phyloP scores from a whole-genome alignment of 2,888 invertebrate species.

The Aplocera efformata region DNA sequence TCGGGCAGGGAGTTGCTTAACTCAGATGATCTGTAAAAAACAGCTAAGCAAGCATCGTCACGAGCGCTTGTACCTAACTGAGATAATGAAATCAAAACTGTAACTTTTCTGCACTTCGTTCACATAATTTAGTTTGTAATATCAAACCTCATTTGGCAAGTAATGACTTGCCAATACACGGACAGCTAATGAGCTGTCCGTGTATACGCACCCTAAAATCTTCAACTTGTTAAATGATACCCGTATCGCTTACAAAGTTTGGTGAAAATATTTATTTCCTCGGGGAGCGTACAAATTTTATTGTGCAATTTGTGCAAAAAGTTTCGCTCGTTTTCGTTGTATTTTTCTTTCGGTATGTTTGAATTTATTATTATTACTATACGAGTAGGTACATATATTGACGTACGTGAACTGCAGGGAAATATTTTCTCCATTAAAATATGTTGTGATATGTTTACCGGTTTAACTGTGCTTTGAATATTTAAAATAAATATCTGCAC shows the following conservation, averaged over 20 bases:
- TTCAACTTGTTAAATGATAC: conserved; percentile 42
- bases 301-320: conserved; percentile 36
- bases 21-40: no score
- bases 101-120: no score
- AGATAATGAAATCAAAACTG: no score
- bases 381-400: background rate
- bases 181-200: background rate
- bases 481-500: no score
- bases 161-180: no score
- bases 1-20: no score
- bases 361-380: conserved; percentile 21
- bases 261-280: conserved; percentile 47
- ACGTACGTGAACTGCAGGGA: background rate
- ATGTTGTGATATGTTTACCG: no score
- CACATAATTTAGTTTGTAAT: no score
- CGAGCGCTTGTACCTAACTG: no score
- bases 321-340: conserved; percentile 25
- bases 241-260: conserved; percentile 50
- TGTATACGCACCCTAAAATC: conserved; percentile 6
- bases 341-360: conserved; percentile 22
- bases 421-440: background rate
- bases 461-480: no score
- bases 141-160: no score
- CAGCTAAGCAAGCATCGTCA: no score
- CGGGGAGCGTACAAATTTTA: conserved; percentile 36